Evolutionary conservation across 2,888 invertebrate species (phyloP).

Genomic region (Gnatocerus cornutus): DNA sequence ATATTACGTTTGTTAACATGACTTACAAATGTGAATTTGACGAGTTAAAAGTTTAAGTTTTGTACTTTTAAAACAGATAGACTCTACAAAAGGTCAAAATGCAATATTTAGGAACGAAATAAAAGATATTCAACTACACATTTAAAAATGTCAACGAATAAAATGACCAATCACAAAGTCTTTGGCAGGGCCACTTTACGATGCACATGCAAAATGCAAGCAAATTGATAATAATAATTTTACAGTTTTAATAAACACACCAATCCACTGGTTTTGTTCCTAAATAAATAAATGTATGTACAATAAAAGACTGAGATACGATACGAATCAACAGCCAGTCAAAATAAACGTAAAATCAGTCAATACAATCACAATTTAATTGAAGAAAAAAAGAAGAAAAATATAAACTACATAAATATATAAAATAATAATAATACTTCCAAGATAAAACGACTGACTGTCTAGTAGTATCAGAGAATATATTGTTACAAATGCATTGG

Average conservation of each 20-base stretch:
- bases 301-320: slow-evolving; percentile 26
- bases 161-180: slow-evolving; percentile 51
- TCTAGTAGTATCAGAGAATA: slow-evolving; percentile 57
- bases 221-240: slow-evolving; percentile 40
- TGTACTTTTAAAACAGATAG: too few relatives aligned
- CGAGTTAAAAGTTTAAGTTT: too few relatives aligned
- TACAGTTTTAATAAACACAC: slow-evolving; percentile 43
- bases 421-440: slow-evolving; percentile 57
- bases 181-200: slow-evolving; percentile 52
- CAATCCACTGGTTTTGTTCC: slow-evolving; percentile 47
- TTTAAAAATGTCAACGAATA: slow-evolving; percentile 35
- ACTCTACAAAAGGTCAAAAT: slow-evolving; percentile 36
- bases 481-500: slow-evolving; percentile 55
- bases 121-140: slow-evolving; percentile 42
- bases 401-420: slow-evolving; percentile 56
- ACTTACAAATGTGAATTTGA: too few relatives aligned
- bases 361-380: slow-evolving; percentile 54
- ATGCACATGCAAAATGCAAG: slow-evolving; percentile 51
- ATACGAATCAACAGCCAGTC: slow-evolving; percentile 37
- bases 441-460: slow-evolving; percentile 57
- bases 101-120: slow-evolving; percentile 43
- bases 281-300: slow-evolving; percentile 49
- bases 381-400: slow-evolving; percentile 53
- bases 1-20: too few relatives aligned
- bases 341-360: slow-evolving; percentile 47